phyloP scores from a whole-genome alignment of 2,888 invertebrate species.

The Eumerus sabulonum region DNA sequence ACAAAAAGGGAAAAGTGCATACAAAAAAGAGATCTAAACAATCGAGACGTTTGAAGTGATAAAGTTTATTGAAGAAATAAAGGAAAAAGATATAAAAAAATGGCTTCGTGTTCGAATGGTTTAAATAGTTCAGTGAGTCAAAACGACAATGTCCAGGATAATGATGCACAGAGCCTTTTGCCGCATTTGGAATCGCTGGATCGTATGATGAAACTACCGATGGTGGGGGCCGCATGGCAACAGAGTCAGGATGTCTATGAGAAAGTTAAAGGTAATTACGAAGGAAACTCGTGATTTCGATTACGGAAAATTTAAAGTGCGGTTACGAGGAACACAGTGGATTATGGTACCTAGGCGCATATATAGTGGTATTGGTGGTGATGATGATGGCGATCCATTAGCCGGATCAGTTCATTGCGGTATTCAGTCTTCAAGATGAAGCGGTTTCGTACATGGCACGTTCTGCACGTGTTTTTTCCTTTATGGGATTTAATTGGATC shows the following conservation, averaged over 20 bases:
- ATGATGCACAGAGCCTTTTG: constrained; percentile 77
- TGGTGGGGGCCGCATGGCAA: constrained; percentile 81
- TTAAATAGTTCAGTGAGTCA: constrained; percentile 67
- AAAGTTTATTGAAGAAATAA: constrained; percentile 29
- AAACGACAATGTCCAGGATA: constrained; percentile 69
- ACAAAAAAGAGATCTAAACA: constrained; percentile 27
- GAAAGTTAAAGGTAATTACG: constrained; percentile 81
- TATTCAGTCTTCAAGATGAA: constrained; percentile 1
- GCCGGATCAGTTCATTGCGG: constrained; percentile 20
- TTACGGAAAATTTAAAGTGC: constrained; percentile 26
- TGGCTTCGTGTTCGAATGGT: constrained; percentile 68
- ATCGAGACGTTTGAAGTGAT: constrained; percentile 15
- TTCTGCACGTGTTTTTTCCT: neutral
- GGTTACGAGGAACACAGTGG: constrained; percentile 22
- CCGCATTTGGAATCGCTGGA: constrained; percentile 81
- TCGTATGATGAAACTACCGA: constrained; percentile 81
- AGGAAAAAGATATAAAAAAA: too few relatives aligned
- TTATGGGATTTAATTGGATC: constrained; percentile 15
- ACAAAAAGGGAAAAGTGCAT: constrained; percentile 10
- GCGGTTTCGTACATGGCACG: neutral
- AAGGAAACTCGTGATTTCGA: constrained; percentile 37
- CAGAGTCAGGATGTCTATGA: constrained; percentile 81
- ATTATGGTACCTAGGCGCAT: neutral
- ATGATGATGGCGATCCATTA: too few relatives aligned
- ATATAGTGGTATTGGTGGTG: too few relatives aligned